Evolutionary conservation across 1,140 invertebrate species (phyloP).

Genomic region (Zaprionus nigranus): DNA sequence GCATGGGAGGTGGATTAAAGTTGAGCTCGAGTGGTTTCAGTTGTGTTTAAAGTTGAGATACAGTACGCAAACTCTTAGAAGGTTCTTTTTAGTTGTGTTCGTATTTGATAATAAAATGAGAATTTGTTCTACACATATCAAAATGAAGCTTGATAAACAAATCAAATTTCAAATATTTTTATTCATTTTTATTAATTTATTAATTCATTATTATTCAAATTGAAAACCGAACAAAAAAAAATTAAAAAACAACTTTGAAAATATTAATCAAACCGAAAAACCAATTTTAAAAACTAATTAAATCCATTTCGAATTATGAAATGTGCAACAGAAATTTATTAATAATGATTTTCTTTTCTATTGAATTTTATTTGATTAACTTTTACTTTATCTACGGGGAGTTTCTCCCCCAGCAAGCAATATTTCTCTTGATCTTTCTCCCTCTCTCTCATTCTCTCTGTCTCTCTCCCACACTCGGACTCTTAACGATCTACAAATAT

Average conservation of each 20-base stretch:
- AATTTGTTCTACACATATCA: background rate
- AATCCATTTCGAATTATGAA: background rate
- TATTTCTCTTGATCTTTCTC: background rate
- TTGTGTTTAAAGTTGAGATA: background rate
- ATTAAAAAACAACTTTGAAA: background rate
- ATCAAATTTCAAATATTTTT: no score
- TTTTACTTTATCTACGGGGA: background rate
- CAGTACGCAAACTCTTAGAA: background rate
- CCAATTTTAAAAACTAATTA: constrained; percentile 2
- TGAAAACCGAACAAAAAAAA: no score
- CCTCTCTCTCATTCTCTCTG: no score
- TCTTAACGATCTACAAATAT: background rate
- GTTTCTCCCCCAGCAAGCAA: background rate
- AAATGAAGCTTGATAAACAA: background rate
- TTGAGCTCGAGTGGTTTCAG: background rate
- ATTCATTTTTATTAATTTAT: no score
- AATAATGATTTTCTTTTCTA: background rate
- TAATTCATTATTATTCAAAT: no score
- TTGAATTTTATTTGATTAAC: constrained; percentile 3
- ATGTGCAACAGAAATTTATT: background rate
- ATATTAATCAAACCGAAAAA: background rate
- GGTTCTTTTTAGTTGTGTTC: no score
- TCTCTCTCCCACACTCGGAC: background rate
- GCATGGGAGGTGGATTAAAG: background rate
- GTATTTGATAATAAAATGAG: background rate